Evolutionary conservation across 2,888 invertebrate genomes (phyloP).

Genomic region (Acholoe squamosa): DNA sequence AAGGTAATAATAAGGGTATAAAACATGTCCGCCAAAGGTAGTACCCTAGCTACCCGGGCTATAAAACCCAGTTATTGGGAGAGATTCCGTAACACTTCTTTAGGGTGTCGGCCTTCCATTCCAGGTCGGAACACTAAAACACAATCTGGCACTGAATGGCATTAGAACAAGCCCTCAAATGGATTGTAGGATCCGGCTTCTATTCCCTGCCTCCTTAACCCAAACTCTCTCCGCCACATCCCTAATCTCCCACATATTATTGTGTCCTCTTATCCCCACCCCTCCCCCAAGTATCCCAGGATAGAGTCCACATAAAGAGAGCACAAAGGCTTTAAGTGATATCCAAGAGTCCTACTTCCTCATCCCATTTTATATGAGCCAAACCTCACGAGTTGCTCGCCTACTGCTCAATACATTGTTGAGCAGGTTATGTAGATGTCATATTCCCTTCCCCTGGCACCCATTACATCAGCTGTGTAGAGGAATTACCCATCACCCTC

Average conservation of each 20-base stretch:
- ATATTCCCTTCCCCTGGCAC: background rate
- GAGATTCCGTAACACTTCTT: background rate
- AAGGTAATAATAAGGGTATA: background rate
- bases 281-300: background rate
- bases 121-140: background rate
- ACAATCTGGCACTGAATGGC: background rate
- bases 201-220: background rate
- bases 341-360: background rate
- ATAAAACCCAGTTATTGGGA: background rate
- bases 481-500: background rate
- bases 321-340: background rate
- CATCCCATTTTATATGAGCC: no score
- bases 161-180: background rate
- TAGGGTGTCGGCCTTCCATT: background rate
- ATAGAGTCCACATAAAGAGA: background rate
- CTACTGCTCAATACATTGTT: background rate
- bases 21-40: background rate
- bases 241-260: background rate
- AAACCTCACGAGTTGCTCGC: background rate
- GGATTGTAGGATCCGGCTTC: background rate
- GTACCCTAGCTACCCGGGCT: background rate
- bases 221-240: background rate
- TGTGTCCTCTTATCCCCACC: background rate
- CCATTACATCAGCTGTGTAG: background rate
- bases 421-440: conserved; percentile 6